Evolutionary conservation across 2,797 vertebrate genomes (phyloP).

Genomic region (Ammospiza maritima): DNA sequence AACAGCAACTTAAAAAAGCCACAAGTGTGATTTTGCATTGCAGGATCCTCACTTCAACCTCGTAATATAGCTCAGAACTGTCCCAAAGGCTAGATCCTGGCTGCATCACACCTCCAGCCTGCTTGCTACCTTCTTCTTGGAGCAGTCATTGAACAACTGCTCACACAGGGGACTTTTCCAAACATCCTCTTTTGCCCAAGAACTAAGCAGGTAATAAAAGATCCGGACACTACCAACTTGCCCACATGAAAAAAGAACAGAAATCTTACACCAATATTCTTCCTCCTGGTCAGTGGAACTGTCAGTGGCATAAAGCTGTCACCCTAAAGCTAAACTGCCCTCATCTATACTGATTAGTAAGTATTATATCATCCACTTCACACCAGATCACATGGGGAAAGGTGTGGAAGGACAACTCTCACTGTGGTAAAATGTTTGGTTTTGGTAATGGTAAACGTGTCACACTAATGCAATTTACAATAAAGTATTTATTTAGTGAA

Average conservation of each 20-base stretch:
- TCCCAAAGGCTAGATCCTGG: not conserved
- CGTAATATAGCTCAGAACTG: not conserved
- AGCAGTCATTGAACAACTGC: not conserved
- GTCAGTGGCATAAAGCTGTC: not conserved
- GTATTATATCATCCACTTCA: not conserved
- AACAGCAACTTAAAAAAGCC: not conserved
- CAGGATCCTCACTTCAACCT: not conserved
- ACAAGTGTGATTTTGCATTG: not conserved
- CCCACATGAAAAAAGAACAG: not conserved
- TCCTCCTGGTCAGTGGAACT: not conserved
- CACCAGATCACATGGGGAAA: not conserved
- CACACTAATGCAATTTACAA: not conserved
- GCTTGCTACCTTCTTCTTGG: not conserved
- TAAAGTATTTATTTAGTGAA: not conserved
- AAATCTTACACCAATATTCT: not conserved
- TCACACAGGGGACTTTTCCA: not conserved
- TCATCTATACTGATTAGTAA: not conserved
- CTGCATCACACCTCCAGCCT: not conserved
- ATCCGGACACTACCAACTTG: not conserved
- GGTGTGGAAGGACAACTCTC: not conserved
- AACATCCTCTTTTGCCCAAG: not conserved
- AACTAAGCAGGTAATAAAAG: not conserved
- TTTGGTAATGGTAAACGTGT: not conserved
- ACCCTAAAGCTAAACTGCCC: not conserved
- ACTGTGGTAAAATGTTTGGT: not conserved